Evolutionary conservation across 2,113 vertebrate genomes (phyloP).

Genomic region (Xyliphius kryptos): DNA sequence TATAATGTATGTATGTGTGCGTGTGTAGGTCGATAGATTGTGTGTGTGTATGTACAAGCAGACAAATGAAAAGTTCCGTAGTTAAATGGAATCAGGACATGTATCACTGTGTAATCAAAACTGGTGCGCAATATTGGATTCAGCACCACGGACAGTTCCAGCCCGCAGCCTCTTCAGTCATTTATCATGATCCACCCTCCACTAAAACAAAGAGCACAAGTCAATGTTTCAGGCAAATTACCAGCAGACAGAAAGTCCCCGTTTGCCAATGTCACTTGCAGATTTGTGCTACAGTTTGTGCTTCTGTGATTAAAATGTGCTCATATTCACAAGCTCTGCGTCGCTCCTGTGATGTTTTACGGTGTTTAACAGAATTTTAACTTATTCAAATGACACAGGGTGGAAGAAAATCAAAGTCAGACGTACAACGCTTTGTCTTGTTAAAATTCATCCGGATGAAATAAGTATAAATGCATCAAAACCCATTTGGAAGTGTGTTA

Average conservation of each 20-base stretch:
- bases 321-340: too few relatives aligned
- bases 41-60: background rate
- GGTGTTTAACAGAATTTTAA: too few relatives aligned
- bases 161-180: constrained; percentile 12
- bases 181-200: too few relatives aligned
- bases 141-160: constrained; percentile 45
- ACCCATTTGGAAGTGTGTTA: constrained; percentile 9
- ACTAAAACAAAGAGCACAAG: constrained; percentile 4
- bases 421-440: too few relatives aligned
- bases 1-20: too few relatives aligned
- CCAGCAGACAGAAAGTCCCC: constrained; percentile 27
- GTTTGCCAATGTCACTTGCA: too few relatives aligned
- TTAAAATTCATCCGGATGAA: constrained; percentile 46
- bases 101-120: constrained; percentile 7
- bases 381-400: too few relatives aligned
- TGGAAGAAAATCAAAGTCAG: too few relatives aligned
- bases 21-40: too few relatives aligned
- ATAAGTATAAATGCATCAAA: constrained; percentile 45
- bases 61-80: background rate
- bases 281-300: too few relatives aligned
- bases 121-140: constrained; percentile 30
- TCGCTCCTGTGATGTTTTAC: too few relatives aligned
- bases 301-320: too few relatives aligned
- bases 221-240: constrained; percentile 22
- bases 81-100: background rate